Base-by-base conservation (phyloP, 2,113 vertebrate genomes). In the Pica pica region DNA sequence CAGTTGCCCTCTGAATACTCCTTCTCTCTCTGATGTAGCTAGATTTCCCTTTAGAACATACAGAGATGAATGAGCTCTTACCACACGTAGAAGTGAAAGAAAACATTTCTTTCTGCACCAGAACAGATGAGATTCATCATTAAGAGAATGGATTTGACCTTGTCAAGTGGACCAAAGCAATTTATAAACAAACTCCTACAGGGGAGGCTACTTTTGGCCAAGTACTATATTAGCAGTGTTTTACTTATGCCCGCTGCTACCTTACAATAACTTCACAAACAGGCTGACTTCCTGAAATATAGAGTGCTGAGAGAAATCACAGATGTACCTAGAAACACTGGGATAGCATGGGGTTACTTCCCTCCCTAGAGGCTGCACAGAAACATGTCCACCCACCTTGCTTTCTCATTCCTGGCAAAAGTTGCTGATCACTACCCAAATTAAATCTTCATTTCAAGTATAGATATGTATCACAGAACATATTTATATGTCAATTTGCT, bases 101-200 rank as follows among this genome's bases (percentile, higher is more conserved):
- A 98, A 98, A 98, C 98, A 98, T 98, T 98, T 98, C 98, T 98
- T 97, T 97, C 97, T 97, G 95, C 97, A 96, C 97, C 97, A 98
- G 97, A 98, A 97, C 99, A 99, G 98, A 99, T 98, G 98, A 99
- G 98, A 99, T 99, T 98, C 98, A 98, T 99, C 99, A 99, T 98
- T 98, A 98, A 97, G 98, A 98, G 98, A 98, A 99, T 99, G 98
- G 98, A 98, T 99, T 99, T 99, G 99, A 99, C 99, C 99, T 98
- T 97, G 98, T 96, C 98, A 98, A 99, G 98, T 99, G 98, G 99
- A 99, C 98, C 97, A 97, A 98, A 98, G 98, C 98, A 98, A 99
- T 99, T 99, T 99, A 99, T 99, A 98, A 98, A 98, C 98, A 98
- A 98, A 98, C 97, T 96, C 97, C 98, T 98, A 91, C 94, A 95